These are phyloP conservation scores for Pipa parva DNA, from an alignment of 2,113 vertebrate genomes.

Conservation along the genomic window DNA sequence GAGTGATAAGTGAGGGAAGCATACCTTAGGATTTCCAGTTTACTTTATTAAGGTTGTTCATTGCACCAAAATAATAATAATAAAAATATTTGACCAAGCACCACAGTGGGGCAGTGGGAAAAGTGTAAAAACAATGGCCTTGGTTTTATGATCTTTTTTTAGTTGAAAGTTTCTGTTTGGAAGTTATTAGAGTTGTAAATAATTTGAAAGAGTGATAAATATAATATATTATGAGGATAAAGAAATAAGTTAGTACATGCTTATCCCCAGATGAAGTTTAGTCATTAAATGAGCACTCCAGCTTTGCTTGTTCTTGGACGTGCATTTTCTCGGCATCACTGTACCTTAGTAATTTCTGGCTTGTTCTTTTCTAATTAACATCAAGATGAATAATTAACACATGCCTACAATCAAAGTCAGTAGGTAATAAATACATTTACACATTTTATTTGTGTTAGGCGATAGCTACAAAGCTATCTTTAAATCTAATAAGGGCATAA, in stretches of 20 bases:
- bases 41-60: no score
- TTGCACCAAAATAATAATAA: no score
- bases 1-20: no score
- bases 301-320: conserved; percentile 30
- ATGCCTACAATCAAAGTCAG: conserved; percentile 12
- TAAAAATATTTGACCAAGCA: no score
- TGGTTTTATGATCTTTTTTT: no score
- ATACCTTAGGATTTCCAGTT: no score
- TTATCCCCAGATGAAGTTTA: conserved; percentile 28
- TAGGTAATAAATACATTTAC: conserved; percentile 19
- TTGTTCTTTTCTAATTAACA: conserved; percentile 30
- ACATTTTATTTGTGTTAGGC: conserved; percentile 9
- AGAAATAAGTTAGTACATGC: neutral
- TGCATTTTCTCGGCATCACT: conserved; percentile 14
- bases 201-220: no score
- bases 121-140: no score
- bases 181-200: no score
- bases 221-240: no score
- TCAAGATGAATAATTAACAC: conserved; percentile 35
- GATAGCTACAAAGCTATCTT: neutral
- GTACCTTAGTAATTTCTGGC: conserved; percentile 14
- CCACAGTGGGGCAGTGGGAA: no score
- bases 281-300: conserved; percentile 21
- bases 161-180: no score
- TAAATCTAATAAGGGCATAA: neutral